Evolutionary conservation across 2,113 vertebrate genomes (phyloP), one percentile per base, ranked within the genome.

Genomic region (Corythoichthys haematopterus): DNA sequence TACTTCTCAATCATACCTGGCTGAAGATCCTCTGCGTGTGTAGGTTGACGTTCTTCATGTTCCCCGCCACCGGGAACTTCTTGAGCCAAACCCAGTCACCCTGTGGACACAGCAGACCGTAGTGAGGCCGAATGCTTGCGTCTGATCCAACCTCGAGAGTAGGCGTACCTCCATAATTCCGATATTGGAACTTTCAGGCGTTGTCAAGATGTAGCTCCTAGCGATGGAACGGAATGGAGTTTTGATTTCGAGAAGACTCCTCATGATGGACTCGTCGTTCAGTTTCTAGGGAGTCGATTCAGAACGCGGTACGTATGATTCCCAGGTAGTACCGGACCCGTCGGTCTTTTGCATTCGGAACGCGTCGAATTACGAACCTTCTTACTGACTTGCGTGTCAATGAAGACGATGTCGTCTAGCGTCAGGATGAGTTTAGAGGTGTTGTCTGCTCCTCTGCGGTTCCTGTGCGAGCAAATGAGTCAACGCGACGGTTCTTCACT

Each of bases 1-100:
- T 5, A 35, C 2, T 13, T n/a, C 6, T 46, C 38, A 2, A 5
- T n/a, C 10, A 0, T 73, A 88, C 88, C 62, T 86, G 79, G 35
- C 74, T 79, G 71, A 85, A 89, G 10, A 88, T 50, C 38, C 10
- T 85, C 58, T 75, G 71, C 3, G 88, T 88, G 66, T 6, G 78
- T 47, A 77, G 76, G 63, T 63, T 85, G n/a, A 94, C 83, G 20
- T 89, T 70, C 0, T 48, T 14, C 47, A 90, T 69, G 8, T 77
- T 81, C 2, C 88, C 84, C 15, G 87, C 91, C 2, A 60, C 53
- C 1, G 88, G 87, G 53, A 94, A 92, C 83, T 92, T 95, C 86
- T 94, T 95, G 46, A 96, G 78, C 94, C 94, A 96, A 67, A 96
- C 93, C 93, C 92, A 94, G 78, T 96, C 94, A 0, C 94, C 94